Conservation (phyloP, 2,888 invertebrate genomes). For the Parnassius apollo region DNA sequence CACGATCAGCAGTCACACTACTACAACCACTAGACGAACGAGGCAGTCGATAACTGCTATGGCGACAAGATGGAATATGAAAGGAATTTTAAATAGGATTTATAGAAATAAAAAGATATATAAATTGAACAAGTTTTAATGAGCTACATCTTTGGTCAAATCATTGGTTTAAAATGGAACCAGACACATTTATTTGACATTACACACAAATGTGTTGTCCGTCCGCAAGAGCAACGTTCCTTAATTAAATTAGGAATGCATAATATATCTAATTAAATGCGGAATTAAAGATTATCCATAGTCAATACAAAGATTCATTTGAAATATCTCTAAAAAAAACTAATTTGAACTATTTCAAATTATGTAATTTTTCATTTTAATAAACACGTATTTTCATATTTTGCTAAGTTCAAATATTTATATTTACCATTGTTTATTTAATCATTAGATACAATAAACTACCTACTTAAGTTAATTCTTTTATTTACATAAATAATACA, state of each 20-base stretch:
- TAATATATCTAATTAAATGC: slow-evolving; percentile 60
- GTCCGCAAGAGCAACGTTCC: slow-evolving; percentile 41
- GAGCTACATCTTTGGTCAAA: slow-evolving; percentile 84
- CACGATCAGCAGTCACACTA: too few species aligned
- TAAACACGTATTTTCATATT: slow-evolving; percentile 56
- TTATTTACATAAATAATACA: slow-evolving; percentile 79
- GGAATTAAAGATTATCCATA: slow-evolving; percentile 42
- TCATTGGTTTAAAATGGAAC: slow-evolving; percentile 81
- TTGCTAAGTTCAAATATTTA: slow-evolving; percentile 53
- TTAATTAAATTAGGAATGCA: slow-evolving; percentile 56
- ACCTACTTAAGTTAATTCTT: slow-evolving; percentile 56
- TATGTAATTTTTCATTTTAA: slow-evolving; percentile 37
- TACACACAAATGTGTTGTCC: slow-evolving; percentile 41
- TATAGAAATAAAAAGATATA: slow-evolving; percentile 42
- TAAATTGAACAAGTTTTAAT: slow-evolving; percentile 75
- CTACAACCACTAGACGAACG: too few species aligned
- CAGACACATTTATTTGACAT: slow-evolving; percentile 51
- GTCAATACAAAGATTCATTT: slow-evolving; percentile 42
- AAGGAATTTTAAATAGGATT: not conserved
- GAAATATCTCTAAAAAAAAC: slow-evolving; percentile 53
- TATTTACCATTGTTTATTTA: slow-evolving; percentile 45
- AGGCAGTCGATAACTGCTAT: too few species aligned
- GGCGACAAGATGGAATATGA: slow-evolving; percentile 19
- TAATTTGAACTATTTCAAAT: slow-evolving; percentile 66
- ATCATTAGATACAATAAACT: slow-evolving; percentile 53